phyloP scores from a whole-genome alignment of 92 coral and sea anemone genomes.

The Chrysogorgia sp. region DNA sequence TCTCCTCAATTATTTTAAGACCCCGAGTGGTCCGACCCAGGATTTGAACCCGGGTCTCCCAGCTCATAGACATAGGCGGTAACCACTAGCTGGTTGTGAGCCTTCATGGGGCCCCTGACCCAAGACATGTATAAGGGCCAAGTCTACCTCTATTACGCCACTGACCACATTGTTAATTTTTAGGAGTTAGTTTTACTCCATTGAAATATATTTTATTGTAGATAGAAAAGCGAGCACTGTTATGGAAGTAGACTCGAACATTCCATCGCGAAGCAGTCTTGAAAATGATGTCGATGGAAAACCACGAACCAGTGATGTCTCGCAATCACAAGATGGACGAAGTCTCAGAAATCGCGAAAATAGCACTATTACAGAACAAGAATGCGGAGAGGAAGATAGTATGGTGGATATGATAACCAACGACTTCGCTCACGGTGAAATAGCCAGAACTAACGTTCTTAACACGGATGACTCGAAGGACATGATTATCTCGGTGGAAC shows the following conservation, averaged over 20 bases:
- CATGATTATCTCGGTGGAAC: slow-evolving; percentile 41
- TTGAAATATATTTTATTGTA: not conserved
- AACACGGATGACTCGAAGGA: slow-evolving; percentile 34
- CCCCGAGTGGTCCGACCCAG: too few species aligned
- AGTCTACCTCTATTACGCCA: too few species aligned
- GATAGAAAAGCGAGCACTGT: not conserved
- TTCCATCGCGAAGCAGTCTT: not conserved
- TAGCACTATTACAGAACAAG: not conserved
- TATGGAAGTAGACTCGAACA: not conserved
- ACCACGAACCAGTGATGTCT: not conserved
- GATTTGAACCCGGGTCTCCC: too few species aligned
- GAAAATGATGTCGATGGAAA: slow-evolving; percentile 9
- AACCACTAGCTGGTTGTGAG: too few species aligned
- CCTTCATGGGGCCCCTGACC: too few species aligned
- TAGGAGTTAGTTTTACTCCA: too few species aligned
- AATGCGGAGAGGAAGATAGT: not conserved
- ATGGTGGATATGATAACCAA: not conserved
- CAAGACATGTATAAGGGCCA: too few species aligned
- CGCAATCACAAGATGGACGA: slow-evolving; percentile 2
- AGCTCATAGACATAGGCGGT: too few species aligned
- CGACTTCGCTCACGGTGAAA: not conserved
- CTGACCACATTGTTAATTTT: too few species aligned
- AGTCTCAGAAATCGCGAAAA: not conserved
- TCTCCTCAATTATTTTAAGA: too few species aligned
- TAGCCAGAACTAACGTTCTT: slow-evolving; percentile 16